phyloP scores from a whole-genome alignment of 2,113 vertebrate species.

The Eupsittula cactorum region DNA sequence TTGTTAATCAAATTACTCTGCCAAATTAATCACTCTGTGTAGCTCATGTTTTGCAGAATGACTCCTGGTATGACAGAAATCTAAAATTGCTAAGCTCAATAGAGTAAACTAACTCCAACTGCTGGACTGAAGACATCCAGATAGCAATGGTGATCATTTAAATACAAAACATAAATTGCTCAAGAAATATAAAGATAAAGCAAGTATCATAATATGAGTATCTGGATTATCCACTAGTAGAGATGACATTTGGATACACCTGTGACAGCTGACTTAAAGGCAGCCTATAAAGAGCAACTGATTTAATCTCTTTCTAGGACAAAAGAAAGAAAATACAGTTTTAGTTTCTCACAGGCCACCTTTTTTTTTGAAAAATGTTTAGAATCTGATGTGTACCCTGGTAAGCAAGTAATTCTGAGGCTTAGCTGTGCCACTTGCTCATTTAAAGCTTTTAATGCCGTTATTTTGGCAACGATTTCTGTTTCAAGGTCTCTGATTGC shows the following conservation, averaged over 20 bases:
- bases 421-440: not conserved
- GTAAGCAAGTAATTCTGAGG: not conserved
- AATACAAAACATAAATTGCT: not conserved
- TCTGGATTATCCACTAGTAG: not conserved
- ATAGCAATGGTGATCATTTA: not conserved
- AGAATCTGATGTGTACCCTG: not conserved
- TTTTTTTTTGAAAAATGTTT: not conserved
- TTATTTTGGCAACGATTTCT: not conserved
- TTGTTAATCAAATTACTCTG: not conserved
- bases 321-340: not conserved
- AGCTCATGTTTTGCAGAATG: not conserved
- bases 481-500: not conserved
- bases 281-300: not conserved
- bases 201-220: not conserved
- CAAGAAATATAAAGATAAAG: not conserved
- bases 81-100: not conserved
- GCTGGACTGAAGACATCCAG: not conserved
- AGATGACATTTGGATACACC: not conserved
- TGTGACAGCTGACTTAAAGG: not conserved
- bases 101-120: not conserved
- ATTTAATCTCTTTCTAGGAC: not conserved
- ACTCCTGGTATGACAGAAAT: not conserved
- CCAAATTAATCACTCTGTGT: not conserved
- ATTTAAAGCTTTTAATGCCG: not conserved
- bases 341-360: not conserved